A percentile compares a stretch with the other conserved stretches of the same genome.
phyloP scores from a whole-genome alignment of 2,888 invertebrate species.

The Yponomeuta plumbellus region DNA sequence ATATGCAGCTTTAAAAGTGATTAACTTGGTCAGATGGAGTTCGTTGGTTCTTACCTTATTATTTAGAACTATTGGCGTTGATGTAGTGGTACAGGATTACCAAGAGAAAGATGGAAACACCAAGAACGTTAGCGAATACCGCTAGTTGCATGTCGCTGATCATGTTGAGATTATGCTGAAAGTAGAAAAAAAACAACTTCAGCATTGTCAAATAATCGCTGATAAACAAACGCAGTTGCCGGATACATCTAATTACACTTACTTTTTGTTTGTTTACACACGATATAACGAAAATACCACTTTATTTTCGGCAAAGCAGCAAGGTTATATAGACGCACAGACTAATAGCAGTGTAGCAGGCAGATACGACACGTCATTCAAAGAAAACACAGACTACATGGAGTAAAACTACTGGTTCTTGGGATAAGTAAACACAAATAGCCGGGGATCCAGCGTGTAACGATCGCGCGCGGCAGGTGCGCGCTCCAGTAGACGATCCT shows the following conservation, averaged over 20 bases:
- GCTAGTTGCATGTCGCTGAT: constrained; percentile 98
- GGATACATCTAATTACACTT: neutral
- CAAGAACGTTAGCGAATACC: constrained; percentile 95
- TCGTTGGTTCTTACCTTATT: constrained; percentile 22
- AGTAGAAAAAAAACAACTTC: neutral
- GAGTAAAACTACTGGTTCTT: no score
- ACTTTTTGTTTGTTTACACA: neutral
- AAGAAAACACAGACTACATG: no score
- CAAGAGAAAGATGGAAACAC: constrained; percentile 92
- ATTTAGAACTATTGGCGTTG: constrained; percentile 86
- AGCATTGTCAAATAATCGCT: neutral
- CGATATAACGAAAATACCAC: neutral
- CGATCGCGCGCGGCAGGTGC: no score
- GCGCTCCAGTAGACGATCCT: no score
- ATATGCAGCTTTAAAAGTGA: no score
- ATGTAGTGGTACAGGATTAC: constrained; percentile 99
- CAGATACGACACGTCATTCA: neutral
- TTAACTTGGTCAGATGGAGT: neutral
- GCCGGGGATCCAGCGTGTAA: no score
- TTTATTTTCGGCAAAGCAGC: neutral
- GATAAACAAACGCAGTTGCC: neutral
- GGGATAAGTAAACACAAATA: no score
- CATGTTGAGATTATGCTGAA: constrained; percentile 64
- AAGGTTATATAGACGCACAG: neutral
- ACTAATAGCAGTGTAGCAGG: no score